Conservation (phyloP, 2,113 vertebrate genomes). For the Hepsetus odoe region DNA sequence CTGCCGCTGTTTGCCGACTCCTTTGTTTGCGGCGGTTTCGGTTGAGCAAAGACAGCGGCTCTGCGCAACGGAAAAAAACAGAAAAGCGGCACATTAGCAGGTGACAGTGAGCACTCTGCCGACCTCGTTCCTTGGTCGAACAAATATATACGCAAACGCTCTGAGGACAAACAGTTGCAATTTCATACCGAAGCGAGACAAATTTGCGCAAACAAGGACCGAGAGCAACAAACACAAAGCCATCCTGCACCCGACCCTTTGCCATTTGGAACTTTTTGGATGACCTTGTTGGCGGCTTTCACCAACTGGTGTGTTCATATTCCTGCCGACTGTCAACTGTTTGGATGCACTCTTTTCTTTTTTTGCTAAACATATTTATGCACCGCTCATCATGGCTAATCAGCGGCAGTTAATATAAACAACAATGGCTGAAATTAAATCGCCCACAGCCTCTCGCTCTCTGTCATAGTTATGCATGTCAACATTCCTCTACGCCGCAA, state of each 20-base stretch:
- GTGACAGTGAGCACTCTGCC: not conserved
- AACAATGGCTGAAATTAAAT: slow-evolving; percentile 54
- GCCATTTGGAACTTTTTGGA: not conserved
- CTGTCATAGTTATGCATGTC: slow-evolving; percentile 51
- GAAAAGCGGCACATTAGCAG: not conserved
- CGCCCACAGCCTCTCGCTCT: slow-evolving; percentile 37
- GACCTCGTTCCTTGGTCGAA: slow-evolving; percentile 16
- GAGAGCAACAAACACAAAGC: not conserved
- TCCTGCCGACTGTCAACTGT: not conserved
- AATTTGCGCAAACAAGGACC: not conserved
- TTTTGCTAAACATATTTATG: slow-evolving; percentile 34
- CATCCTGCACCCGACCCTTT: not conserved
- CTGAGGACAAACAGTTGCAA: slow-evolving; percentile 7
- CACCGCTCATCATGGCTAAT: slow-evolving; percentile 46
- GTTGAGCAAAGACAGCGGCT: slow-evolving; percentile 5
- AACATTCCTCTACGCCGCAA: slow-evolving; percentile 43
- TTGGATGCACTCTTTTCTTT: slow-evolving; percentile 26
- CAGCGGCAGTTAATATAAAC: slow-evolving; percentile 51
- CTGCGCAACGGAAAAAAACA: not conserved
- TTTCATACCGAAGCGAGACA: slow-evolving; percentile 5
- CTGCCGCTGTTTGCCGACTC: not conserved
- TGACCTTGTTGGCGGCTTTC: slow-evolving; percentile 23
- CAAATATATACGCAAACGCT: not conserved
- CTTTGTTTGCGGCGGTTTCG: not conserved
- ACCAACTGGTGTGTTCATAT: not conserved